Percentiles rank a stretch among this genome's conserved stretches.
Evolutionary conservation across 2,113 vertebrate species (phyloP).

Genomic region (Vireo altiloquus): DNA sequence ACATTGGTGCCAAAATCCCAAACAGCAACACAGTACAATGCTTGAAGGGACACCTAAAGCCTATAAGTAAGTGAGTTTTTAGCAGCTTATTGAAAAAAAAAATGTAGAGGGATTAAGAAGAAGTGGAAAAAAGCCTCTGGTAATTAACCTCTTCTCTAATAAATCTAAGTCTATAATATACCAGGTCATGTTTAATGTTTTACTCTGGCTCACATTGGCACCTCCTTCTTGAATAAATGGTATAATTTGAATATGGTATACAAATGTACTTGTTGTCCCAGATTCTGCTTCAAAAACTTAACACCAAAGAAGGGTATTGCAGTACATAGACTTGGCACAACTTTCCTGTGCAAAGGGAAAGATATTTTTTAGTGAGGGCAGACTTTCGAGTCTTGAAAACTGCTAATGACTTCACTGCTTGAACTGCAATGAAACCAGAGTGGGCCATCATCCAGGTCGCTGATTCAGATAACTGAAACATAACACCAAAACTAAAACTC

Average conservation of each 20-base stretch:
- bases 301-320: neutral
- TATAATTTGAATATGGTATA: neutral
- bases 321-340: neutral
- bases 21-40: neutral
- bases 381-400: neutral
- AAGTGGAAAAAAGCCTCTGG: neutral
- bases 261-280: neutral
- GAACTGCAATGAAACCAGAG: neutral
- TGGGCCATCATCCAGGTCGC: neutral
- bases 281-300: neutral
- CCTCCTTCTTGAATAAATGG: neutral
- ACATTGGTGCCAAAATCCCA: neutral
- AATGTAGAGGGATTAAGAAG: neutral
- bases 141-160: neutral
- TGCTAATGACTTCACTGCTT: neutral
- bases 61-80: neutral
- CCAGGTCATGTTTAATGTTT: neutral
- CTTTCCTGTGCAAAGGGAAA: neutral
- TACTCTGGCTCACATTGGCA: accelerated
- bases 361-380: neutral
- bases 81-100: neutral
- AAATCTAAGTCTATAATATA: neutral
- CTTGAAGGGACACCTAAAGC: neutral
- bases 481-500: neutral
- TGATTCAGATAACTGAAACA: neutral